Evolutionary conservation across 1,140 invertebrate genomes (phyloP), one percentile per base, ranked within the genome.

Genomic region (Aphaenogaster floridana): DNA sequence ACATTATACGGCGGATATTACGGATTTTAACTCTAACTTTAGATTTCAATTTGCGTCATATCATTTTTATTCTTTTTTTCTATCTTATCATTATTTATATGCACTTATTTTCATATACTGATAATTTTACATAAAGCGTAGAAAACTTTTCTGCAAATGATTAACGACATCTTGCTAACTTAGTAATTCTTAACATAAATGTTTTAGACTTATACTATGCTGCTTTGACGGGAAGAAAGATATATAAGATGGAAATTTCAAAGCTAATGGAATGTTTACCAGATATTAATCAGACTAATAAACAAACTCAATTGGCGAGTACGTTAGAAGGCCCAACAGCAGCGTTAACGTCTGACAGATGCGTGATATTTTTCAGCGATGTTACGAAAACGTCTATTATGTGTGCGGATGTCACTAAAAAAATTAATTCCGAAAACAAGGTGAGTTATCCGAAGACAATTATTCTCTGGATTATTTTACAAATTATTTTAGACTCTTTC

Each of bases 141-240:
- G 28, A 28, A 28, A 28, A 28, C 28, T 28, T 28, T 28, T 28
- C 28, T 15, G 11, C 45, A 71, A 15, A 1, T 15, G 7, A 28
- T 72, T 17, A 28, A 3, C 9, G 9, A 17, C 7, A 36, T 36
- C 39, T 39, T 7, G 9, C 4, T 74, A 34, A 17, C 8, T 54
- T 15, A 6, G 3, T 17, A 11, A 57, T 13, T n/a, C 0, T 72
- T 76, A 76, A 54, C 21, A 50, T 15, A 28, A 57, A 57, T 72
- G 34, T 77, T 77, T 77, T 61, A 77, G 74, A 76, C 4, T 57
- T 76, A 42, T 76, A 76, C 11, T 76, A 76, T 11, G 72, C 52
- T 28, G 1, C 34, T n/a, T 57, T 76, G 28, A 4, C 13, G 13
- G 48, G 48, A 74, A 39, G 17, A 7, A 11, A 36, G 9, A 74